Percentiles rank a stretch among this genome's conserved stretches.
phyloP scores from a whole-genome alignment of 2,113 vertebrate genomes.

The Raja brachyura region DNA sequence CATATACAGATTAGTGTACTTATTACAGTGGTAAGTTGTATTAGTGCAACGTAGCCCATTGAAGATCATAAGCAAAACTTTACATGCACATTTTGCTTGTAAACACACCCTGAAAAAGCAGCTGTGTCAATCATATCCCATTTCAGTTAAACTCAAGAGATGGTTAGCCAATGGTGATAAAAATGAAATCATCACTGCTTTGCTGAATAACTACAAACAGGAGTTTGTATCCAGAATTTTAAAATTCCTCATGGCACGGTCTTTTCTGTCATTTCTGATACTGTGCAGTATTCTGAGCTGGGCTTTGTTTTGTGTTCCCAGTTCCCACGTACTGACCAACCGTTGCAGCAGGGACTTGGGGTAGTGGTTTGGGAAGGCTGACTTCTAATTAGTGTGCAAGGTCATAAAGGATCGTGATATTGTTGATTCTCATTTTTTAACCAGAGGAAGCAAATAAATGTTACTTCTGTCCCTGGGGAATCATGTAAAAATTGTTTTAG shows the following conservation, averaged over 20 bases:
- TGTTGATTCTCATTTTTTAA: background rate
- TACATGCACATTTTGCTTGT: conserved; percentile 31
- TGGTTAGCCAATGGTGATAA: background rate
- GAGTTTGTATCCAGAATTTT: background rate
- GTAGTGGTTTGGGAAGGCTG: background rate
- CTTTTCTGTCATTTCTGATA: background rate
- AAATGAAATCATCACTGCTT: background rate
- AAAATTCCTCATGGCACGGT: background rate
- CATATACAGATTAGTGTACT: conserved; percentile 42
- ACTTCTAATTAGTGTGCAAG: background rate
- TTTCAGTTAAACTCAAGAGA: background rate
- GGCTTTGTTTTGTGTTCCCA: background rate
- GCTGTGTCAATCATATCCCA: conserved; percentile 26
- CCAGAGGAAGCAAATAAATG: background rate
- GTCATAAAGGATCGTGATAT: background rate
- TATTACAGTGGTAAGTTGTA: conserved; percentile 44
- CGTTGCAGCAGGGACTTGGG: background rate
- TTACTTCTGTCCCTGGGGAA: background rate
- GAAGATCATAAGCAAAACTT: conserved; percentile 44
- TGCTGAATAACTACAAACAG: background rate
- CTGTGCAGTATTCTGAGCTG: background rate
- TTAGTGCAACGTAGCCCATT: conserved; percentile 45
- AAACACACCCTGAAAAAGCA: conserved; percentile 22
- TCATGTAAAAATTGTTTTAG: conserved; percentile 13
- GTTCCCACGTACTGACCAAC: background rate